phyloP scores from a whole-genome alignment of 2,113 vertebrate species.

The Hystrix cristata region DNA sequence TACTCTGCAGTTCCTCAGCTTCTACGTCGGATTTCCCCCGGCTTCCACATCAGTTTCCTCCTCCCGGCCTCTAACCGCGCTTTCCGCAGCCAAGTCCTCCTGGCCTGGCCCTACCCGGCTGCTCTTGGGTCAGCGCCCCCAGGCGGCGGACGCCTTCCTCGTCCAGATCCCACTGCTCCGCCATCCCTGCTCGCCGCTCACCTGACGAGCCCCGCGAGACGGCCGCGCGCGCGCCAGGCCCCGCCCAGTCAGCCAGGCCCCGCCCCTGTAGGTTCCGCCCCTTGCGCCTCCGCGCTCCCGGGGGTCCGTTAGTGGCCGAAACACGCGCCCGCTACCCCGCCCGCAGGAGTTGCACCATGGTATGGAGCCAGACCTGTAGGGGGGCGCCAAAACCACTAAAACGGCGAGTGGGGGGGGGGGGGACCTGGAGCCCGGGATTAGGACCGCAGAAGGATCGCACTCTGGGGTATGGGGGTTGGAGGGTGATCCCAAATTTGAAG shows the following conservation, averaged over 20 bases:
- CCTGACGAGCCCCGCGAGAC: constrained; percentile 46
- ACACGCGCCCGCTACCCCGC: not conserved
- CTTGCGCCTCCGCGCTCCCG: fast-evolving
- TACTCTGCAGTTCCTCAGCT: not conserved
- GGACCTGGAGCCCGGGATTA: not conserved
- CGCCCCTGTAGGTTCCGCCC: not conserved
- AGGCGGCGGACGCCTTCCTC: constrained; percentile 79
- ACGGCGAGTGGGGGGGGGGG: not conserved
- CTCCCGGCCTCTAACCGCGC: not conserved
- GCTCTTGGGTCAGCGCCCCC: constrained; percentile 79
- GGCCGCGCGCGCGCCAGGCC: not conserved
- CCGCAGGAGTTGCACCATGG: constrained; percentile 60
- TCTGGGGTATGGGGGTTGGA: not conserved
- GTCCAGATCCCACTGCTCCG: constrained; percentile 83
- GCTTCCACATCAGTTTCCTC: not conserved
- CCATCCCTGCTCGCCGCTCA: constrained; percentile 74
- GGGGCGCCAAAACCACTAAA: not conserved
- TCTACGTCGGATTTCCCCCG: not conserved
- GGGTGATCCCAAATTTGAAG: not conserved
- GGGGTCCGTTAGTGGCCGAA: constrained; percentile 38
- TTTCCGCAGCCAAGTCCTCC: not conserved
- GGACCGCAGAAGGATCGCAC: not conserved
- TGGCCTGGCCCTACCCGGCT: constrained; percentile 70
- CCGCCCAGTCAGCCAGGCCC: not conserved
- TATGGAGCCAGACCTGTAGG: constrained; percentile 53